phyloP scores from a whole-genome alignment of 2,797 vertebrate species.

The Apogon hyalosoma region DNA sequence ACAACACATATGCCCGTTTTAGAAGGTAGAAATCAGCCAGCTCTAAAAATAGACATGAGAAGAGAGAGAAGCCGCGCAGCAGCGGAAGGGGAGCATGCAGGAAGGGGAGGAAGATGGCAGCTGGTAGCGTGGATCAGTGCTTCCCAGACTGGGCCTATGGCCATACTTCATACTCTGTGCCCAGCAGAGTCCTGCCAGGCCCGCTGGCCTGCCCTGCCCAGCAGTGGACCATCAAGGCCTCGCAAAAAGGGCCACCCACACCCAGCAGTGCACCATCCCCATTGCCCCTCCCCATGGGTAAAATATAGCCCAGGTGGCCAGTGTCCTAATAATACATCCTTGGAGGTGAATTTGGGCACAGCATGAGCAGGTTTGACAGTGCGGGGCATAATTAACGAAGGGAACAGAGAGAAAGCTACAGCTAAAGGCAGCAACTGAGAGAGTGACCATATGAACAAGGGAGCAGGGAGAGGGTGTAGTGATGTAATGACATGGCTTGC shows the following conservation, averaged over 20 bases:
- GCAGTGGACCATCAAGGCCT: slow-evolving; percentile 59
- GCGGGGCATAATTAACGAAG: slow-evolving; percentile 64
- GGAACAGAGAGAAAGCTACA: slow-evolving; percentile 40
- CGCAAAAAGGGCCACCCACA: slow-evolving; percentile 49
- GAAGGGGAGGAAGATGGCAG: slow-evolving; percentile 82
- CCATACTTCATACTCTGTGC: slow-evolving; percentile 65
- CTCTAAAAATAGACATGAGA: slow-evolving; percentile 86
- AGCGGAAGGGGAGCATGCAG: slow-evolving; percentile 78
- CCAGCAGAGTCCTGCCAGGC: slow-evolving; percentile 54
- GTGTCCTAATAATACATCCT: slow-evolving; percentile 62
- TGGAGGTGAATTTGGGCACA: slow-evolving; percentile 60
- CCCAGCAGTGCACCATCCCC: slow-evolving; percentile 53
- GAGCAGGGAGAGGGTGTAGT: slow-evolving; percentile 52
- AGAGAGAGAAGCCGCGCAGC: slow-evolving; percentile 75
- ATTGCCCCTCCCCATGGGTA: slow-evolving; percentile 31
- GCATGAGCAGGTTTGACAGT: slow-evolving; percentile 47
- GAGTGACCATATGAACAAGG: slow-evolving; percentile 37
- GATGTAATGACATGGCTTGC: slow-evolving; percentile 71
- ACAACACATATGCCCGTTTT: slow-evolving; percentile 83
- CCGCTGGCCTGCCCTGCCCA: slow-evolving; percentile 60
- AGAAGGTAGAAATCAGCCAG: slow-evolving; percentile 85
- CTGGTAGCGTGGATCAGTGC: slow-evolving; percentile 79
- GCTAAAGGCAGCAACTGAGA: slow-evolving; percentile 33
- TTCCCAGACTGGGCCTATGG: slow-evolving; percentile 78
- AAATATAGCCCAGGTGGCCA: slow-evolving; percentile 48